A percentile compares a stretch with the other conserved stretches of the same genome.
phyloP scores from a whole-genome alignment of 2,113 vertebrate genomes.

The Gallinago jamesoni region DNA sequence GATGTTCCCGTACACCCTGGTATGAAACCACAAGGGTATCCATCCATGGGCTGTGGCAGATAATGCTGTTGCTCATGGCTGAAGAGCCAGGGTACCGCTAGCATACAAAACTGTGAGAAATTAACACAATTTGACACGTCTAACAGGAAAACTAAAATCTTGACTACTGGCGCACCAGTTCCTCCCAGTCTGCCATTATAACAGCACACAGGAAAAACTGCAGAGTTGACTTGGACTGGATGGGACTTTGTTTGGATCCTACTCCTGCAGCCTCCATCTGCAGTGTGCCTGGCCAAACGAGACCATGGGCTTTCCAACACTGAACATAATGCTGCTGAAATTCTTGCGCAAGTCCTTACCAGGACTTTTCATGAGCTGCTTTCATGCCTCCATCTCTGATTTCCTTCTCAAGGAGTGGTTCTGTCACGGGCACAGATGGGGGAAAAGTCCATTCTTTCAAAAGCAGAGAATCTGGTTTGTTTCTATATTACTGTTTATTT shows the following conservation, averaged over 20 bases:
- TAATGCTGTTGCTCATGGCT: background rate
- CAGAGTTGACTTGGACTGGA: background rate
- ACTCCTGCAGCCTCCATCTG: background rate
- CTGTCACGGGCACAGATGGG: background rate
- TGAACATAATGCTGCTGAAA: background rate
- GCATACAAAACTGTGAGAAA: background rate
- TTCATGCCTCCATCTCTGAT: background rate
- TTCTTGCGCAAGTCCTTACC: background rate
- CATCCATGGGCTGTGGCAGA: background rate
- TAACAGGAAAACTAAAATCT: background rate
- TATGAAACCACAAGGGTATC: background rate
- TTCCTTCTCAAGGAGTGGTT: background rate
- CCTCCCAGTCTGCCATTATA: background rate
- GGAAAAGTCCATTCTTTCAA: conserved; percentile 9
- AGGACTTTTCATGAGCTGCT: background rate
- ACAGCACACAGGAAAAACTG: background rate
- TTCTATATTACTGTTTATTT: conserved; percentile 51
- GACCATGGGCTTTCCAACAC: background rate
- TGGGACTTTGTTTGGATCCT: background rate
- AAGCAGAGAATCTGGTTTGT: conserved; percentile 4
- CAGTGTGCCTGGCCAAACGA: background rate
- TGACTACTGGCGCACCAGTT: background rate
- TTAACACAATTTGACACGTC: background rate
- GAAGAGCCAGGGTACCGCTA: background rate
- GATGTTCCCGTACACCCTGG: background rate